phyloP scores from a whole-genome alignment of 1,140 invertebrate genomes.

The Drosophila lacteicornis region DNA sequence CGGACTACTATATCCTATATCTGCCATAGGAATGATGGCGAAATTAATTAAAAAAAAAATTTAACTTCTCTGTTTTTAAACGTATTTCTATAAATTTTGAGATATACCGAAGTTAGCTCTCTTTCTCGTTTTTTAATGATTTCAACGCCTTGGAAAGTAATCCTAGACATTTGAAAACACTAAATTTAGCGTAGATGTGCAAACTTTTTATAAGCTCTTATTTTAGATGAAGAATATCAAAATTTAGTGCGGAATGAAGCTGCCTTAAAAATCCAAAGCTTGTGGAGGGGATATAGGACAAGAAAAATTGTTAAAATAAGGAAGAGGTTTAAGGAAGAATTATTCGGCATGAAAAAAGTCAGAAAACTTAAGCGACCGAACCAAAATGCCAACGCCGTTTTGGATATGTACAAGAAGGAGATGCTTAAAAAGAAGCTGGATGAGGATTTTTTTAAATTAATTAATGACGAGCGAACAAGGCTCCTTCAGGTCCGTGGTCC shows the following conservation, averaged over 20 bases:
- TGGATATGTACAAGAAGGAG: conserved; percentile 85
- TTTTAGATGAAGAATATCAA: conserved; percentile 33
- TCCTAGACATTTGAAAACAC: no score
- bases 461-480: conserved; percentile 86
- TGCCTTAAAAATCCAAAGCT: conserved; percentile 85
- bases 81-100: no score
- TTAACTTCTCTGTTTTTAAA: no score
- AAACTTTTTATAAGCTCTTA: neutral
- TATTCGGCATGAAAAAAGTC: conserved; percentile 84
- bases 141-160: neutral
- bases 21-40: no score
- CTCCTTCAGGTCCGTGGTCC: conserved; percentile 86
- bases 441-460: conserved; percentile 86
- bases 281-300: conserved; percentile 85
- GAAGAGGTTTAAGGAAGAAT: conserved; percentile 79
- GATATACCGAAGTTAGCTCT: no score
- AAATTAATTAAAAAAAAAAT: no score
- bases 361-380: conserved; percentile 64
- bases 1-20: no score
- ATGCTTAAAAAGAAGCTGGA: conserved; percentile 74
- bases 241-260: conserved; percentile 57
- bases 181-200: neutral
- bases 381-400: conserved; percentile 40
- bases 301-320: conserved; percentile 76
- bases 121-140: no score